Conservation (phyloP, 2,113 vertebrate species). For the Actinemys pallida region DNA sequence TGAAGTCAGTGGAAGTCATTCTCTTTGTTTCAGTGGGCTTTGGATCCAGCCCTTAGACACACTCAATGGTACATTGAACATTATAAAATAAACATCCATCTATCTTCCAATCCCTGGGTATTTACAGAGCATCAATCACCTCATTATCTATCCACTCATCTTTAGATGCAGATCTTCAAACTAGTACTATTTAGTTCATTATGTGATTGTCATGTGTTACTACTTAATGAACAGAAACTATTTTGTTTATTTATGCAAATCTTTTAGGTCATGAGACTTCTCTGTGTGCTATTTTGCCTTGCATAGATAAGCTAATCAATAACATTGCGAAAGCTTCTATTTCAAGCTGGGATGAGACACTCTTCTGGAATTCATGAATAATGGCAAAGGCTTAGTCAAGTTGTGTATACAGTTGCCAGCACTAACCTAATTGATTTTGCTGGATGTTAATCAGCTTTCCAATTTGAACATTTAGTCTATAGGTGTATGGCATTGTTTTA, state of each 20-base stretch:
- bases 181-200: not conserved
- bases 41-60: not conserved
- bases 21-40: not conserved
- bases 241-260: not conserved
- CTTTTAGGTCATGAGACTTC: not conserved
- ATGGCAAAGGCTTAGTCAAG: not conserved
- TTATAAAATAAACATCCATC: not conserved
- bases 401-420: not conserved
- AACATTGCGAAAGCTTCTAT: not conserved
- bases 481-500: not conserved
- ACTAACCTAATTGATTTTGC: not conserved
- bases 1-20: too few relatives aligned
- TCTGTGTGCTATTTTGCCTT: not conserved
- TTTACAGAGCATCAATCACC: not conserved
- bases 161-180: not conserved
- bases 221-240: not conserved
- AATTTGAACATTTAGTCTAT: not conserved
- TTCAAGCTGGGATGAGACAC: not conserved
- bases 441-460: not conserved
- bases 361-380: not conserved
- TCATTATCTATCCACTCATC: not conserved
- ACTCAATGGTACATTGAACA: too few relatives aligned
- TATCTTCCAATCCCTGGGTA: not conserved
- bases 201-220: not conserved
- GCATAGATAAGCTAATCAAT: not conserved